Evolutionary conservation across 1,140 invertebrate species (phyloP).

Genomic region (Danaus melanippus): DNA sequence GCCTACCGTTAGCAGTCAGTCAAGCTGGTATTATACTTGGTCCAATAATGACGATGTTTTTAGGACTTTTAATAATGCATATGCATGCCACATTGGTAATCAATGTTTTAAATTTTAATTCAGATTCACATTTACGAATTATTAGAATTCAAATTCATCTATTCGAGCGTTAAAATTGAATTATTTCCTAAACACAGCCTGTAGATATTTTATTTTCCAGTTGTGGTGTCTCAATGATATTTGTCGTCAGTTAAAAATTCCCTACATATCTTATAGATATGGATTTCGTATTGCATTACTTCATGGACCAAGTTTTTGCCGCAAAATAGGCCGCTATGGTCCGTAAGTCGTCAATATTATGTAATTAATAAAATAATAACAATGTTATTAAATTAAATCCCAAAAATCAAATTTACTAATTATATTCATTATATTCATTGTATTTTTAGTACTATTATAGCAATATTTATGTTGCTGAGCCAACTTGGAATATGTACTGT

Average conservation of each 20-base stretch:
- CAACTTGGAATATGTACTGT: conserved; percentile 48
- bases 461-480: conserved; percentile 39
- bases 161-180: too few species aligned
- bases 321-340: conserved; percentile 26
- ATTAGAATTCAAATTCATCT: too few species aligned
- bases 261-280: conserved; percentile 46
- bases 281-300: conserved; percentile 45
- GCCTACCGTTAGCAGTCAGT: conserved; percentile 41
- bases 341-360: conserved; percentile 30
- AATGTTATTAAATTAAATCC: too few species aligned
- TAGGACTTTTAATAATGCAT: conserved; percentile 33
- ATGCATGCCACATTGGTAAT: conserved; percentile 42
- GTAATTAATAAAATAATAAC: not conserved
- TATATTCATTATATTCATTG: too few species aligned
- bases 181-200: too few species aligned
- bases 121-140: not conserved
- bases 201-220: conserved; percentile 24
- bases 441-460: conserved; percentile 34
- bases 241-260: conserved; percentile 41
- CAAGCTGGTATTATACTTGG: conserved; percentile 46
- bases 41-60: conserved; percentile 29
- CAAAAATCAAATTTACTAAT: too few species aligned
- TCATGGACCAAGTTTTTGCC: conserved; percentile 32
- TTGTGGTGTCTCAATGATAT: conserved; percentile 45
- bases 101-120: conserved; percentile 7